Percentiles rank a stretch among this genome's conserved stretches.
These are phyloP conservation scores for Drosophila teissieri DNA, from an alignment of 1,140 invertebrate species.

Conservation along the genomic window DNA sequence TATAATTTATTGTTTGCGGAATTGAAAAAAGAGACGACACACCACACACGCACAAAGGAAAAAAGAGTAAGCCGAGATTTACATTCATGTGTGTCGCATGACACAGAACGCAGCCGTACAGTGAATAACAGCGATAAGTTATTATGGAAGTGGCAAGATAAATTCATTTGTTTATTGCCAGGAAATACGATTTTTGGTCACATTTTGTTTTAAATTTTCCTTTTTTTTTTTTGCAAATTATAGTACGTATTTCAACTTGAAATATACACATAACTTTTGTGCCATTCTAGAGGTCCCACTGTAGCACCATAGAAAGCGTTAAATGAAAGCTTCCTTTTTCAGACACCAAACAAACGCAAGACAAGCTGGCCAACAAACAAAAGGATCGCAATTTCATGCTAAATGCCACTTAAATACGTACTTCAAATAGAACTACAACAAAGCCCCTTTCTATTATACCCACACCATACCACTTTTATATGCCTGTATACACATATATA, in stretches of 20 bases:
- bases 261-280: too few species aligned
- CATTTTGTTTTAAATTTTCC: background rate
- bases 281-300: conserved; percentile 11
- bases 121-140: background rate
- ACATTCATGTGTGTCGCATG: conserved; percentile 51
- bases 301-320: conserved; percentile 58
- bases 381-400: conserved; percentile 61
- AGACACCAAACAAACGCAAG: conserved; percentile 24
- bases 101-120: conserved; percentile 25
- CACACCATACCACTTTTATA: background rate
- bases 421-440: conserved; percentile 36
- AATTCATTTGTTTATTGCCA: background rate
- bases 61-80: conserved; percentile 34
- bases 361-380: conserved; percentile 42
- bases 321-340: conserved; percentile 53
- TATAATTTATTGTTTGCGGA: conserved; percentile 74
- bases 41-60: conserved; percentile 22
- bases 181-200: background rate
- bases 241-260: too few species aligned
- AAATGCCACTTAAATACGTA: conserved; percentile 65
- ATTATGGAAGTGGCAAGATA: background rate
- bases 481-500: background rate
- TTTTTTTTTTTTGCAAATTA: too few species aligned
- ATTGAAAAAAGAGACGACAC: conserved; percentile 36
- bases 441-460: conserved; percentile 31